phyloP scores from a whole-genome alignment of 2,113 vertebrate species.

The Rhea americana region DNA sequence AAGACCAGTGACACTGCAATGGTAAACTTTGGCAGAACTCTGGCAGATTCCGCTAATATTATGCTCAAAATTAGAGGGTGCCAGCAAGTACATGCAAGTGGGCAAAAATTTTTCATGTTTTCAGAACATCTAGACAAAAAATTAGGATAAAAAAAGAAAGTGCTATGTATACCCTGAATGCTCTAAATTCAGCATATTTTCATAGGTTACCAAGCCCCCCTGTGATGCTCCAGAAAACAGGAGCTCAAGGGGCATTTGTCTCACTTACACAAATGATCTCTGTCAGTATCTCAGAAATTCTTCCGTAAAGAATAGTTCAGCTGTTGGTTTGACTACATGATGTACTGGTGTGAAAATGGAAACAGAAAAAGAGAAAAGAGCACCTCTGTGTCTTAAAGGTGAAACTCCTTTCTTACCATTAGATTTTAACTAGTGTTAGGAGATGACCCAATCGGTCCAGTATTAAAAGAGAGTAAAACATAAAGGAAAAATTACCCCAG shows the following conservation, averaged over 20 bases:
- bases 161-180: background rate
- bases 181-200: background rate
- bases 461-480: background rate
- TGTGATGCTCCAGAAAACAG: slow-evolving; percentile 4
- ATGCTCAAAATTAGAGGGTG: background rate
- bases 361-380: background rate
- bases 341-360: background rate
- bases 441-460: background rate
- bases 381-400: background rate
- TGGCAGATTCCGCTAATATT: background rate
- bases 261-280: background rate
- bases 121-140: background rate
- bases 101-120: background rate
- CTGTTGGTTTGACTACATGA: background rate
- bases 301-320: background rate
- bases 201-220: background rate
- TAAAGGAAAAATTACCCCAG: background rate
- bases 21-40: background rate
- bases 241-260: slow-evolving; percentile 8
- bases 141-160: background rate
- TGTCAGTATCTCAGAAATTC: background rate
- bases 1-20: background rate
- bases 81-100: background rate
- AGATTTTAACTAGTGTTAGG: background rate
- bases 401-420: background rate